Evolutionary conservation across 2,113 vertebrate species (phyloP), one percentile per base, ranked within the genome.

Genomic region (Mesocricetus auratus): DNA sequence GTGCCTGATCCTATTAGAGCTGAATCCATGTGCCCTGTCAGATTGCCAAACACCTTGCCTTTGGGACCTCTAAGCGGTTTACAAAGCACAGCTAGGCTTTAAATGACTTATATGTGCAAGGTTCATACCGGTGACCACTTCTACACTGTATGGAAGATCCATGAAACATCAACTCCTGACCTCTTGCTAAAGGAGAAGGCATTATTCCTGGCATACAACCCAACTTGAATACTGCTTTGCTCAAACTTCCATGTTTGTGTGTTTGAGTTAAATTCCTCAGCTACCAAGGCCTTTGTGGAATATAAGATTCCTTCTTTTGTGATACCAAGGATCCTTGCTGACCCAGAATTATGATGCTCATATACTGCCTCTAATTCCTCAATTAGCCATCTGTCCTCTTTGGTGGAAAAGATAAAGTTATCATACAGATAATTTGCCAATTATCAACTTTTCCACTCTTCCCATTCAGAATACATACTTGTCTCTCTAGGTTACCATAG

Each of bases 1-100:
- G 78, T 83, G 73, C 39, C 73, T 97, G 96, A 98, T 91, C 97
- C 58, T 96, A 69, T 95, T 97, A 95, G 91, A 74, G 91, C 19
- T 1, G 78, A 94, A 45, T 82, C 93, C 95, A 5, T 0, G 5
- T 29, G 0, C 47, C 11, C 71, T 31, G 92, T 90, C 74, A 29
- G 1, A 5, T 0, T 3, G 45, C 93, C 92, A 90, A n/a, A 12
- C 4, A 2, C 45, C 85, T 58, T 33, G 71, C n/a, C 58, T 47
- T 53, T n/a, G 62, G 0, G 0, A 33, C n/a, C 81, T 90, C 6
- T 77, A 81, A 91, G 74, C 78, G 82, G 33, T 90, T 91, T 79
- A n/a, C 94, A 56, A 68, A n/a, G 73, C 42, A 71, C 15, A 31
- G 5, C 50, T 56, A 17, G 50, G 11, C 60, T 33, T 0, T 2